Percentiles rank a stretch among this genome's conserved stretches.
phyloP scores from a whole-genome alignment of 2,797 vertebrate species.

The Phrynocephalus vlangalii region DNA sequence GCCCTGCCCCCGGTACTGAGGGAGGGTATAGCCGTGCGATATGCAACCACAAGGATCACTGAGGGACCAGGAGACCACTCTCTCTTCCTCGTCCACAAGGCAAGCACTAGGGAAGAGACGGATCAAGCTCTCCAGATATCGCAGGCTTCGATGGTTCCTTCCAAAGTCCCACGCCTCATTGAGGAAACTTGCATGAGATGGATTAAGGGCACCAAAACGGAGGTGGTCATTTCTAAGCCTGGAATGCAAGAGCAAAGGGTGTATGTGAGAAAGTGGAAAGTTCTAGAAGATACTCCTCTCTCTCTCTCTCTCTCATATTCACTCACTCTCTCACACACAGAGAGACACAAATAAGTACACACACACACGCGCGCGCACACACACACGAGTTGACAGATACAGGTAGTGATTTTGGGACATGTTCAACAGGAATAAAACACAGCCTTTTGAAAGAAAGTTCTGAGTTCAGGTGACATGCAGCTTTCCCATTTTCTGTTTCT shows the following conservation, averaged over 20 bases:
- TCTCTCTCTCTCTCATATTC: no score
- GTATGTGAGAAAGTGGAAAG: neutral
- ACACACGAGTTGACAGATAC: neutral
- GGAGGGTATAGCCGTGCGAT: conserved; percentile 1
- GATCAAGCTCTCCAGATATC: conserved; percentile 28
- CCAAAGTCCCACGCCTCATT: neutral
- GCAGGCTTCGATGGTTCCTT: neutral
- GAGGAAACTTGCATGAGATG: neutral
- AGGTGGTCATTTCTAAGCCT: neutral
- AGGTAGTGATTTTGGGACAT: neutral
- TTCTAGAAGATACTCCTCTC: neutral
- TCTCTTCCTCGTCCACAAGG: conserved; percentile 3
- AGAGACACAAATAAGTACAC: no score
- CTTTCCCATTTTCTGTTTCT: neutral
- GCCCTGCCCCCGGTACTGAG: conserved; percentile 3
- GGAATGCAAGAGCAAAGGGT: accelerated
- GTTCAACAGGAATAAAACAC: neutral
- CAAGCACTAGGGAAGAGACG: conserved; percentile 11
- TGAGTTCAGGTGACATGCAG: neutral
- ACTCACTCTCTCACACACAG: no score
- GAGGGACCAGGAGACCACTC: conserved; percentile 10
- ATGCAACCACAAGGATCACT: neutral
- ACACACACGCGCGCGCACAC: no score
- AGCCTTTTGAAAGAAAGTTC: neutral
- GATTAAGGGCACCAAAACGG: neutral